Conservation (phyloP, 1,140 invertebrate species). For the Magallana gigas region DNA sequence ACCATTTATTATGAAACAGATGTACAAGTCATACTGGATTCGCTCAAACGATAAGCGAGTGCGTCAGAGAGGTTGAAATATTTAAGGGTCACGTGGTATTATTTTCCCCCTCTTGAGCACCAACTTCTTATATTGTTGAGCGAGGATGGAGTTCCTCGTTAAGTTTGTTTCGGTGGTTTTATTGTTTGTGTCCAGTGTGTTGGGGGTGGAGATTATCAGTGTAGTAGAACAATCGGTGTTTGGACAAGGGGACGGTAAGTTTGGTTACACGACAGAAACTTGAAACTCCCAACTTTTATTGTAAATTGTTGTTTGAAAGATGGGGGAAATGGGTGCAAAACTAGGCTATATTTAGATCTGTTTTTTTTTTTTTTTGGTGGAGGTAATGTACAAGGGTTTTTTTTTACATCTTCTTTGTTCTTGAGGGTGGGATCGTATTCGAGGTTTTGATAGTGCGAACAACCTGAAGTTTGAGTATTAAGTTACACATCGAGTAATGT, state of each 20-base stretch:
- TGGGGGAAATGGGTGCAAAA: neutral
- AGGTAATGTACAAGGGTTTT: neutral
- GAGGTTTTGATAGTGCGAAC: too few species aligned
- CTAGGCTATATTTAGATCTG: neutral
- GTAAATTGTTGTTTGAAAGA: neutral
- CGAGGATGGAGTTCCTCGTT: neutral
- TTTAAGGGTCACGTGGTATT: conserved; percentile 3
- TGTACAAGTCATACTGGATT: neutral
- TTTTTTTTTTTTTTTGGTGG: too few species aligned
- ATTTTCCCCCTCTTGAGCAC: conserved; percentile 1
- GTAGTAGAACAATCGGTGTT: conserved; percentile 14
- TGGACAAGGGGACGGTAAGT: neutral
- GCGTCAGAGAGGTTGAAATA: conserved; percentile 1
- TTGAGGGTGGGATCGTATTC: too few species aligned
- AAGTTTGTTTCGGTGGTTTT: neutral
- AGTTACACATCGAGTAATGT: too few species aligned
- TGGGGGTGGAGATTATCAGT: conserved; percentile 12
- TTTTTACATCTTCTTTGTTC: neutral
- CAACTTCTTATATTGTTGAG: neutral
- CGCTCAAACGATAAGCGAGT: neutral
- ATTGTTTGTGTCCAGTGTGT: neutral
- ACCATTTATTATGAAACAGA: too few species aligned
- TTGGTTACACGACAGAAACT: neutral
- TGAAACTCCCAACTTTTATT: neutral
- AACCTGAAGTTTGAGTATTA: too few species aligned